Base-by-base conservation (phyloP, 2,888 invertebrate species). In the Caenorhabditis sp. region DNA sequence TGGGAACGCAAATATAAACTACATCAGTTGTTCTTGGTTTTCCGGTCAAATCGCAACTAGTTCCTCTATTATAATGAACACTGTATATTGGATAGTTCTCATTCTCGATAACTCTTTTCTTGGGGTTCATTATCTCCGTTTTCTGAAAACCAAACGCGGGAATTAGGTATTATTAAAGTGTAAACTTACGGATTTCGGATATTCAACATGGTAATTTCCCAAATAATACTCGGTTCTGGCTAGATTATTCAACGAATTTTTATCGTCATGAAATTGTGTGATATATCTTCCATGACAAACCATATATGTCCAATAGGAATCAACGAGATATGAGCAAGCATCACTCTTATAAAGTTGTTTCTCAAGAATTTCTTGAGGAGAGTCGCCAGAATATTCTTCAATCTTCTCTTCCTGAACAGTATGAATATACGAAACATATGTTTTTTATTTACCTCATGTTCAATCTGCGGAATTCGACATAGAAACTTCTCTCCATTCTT, bases 231-330 rank as follows among this genome's bases (percentile, higher is more conserved):
- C 87, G 10, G 78, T 78, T 12, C 83, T 52, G 1, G 27, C 27
- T 1, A 66, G 12, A n/a, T 54, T 25, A 17, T 57, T 70, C 20
- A 27, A 61, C 92, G 89, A 94, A 92, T n/a, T 93, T 58, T 95
- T 91, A 84, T 95, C 95, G 88, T 97, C 97, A 88, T 99, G 97
- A 88, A 94, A 99, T 88, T 99, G 97, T 27, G 94, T 91, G 2
- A 97, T 92, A 88, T 93, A 93, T 82, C 80, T 68, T 1, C 85
- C 85, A 58, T 84, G 85, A 54, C 85, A 85, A 14, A 73, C 67
- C 60, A 86, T 82, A 66, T 85, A 85, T 10, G 70, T 59, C 85
- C 85, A 85, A 62, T 83, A 85, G 21, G 79, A 53, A 63, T 93
- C 92, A n/a, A 76, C 70, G 7, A 78, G 62, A 52, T 62, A 77